Evolutionary conservation across 2,113 vertebrate genomes (phyloP), one percentile per base, ranked within the genome.

Genomic region (Brienomyrus brachyistius): DNA sequence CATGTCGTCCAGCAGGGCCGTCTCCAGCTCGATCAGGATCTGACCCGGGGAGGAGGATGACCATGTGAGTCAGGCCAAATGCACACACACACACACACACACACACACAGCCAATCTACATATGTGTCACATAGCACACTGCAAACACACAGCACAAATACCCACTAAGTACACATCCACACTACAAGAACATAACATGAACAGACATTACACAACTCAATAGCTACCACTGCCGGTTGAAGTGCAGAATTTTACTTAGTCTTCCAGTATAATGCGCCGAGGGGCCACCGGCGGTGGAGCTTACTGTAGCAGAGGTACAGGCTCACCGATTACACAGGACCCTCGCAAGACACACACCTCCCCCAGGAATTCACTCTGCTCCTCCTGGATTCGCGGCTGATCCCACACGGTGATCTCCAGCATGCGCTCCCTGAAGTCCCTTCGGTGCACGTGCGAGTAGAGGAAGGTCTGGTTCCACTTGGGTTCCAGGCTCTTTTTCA

Each of bases 401-500:
- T 99, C 98, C 98, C 98, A 99, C 3, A 99, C 97, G 0, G 98
- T 99, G 94, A 99, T 99, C 95, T 99, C 98, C 92, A 99, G 94
- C 98, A 99, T 99, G 91, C 97, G 96, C 91, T 99, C 98, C 94
- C 98, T 96, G 95, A 99, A 99, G 95, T 99, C 98, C 94, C 98
- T 96, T 90, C 98, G 97, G 94, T 99, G 98, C 23, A 99, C 98
- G 19, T 99, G 98, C 8, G 98, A 97, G 94, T 99, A 99, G 84
- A 99, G 92, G 95, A 99, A 99, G 23, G 98, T 98, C 95, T 99
- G 98, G 94, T 99, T 99, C 98, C 98, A 99, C 94, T 99, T 98
- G 90, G 98, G 98, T 92, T 99, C 98, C 85, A 96, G 95, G 54
- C 96, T 97, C 96, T 98, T 99, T 95, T 99, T 99, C 93, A 99